Conservation (phyloP, 2,888 invertebrate species). For the Didymodactylos carnosus region DNA sequence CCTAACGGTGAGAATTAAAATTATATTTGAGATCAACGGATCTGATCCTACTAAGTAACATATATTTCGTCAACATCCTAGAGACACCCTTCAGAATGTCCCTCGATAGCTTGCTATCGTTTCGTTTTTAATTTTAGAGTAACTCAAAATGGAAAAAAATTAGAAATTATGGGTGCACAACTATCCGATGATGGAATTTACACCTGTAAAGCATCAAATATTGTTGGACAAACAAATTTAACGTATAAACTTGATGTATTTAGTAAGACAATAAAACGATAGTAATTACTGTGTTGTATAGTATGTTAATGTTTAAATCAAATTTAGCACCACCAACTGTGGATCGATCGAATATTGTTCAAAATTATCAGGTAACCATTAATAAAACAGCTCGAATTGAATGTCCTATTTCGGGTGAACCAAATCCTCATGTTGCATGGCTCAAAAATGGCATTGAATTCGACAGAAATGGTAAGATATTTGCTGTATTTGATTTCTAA, state of each 20-base stretch:
- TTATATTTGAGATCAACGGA: no score
- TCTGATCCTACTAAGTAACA: no score
- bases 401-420: slow-evolving; percentile 32
- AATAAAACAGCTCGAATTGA: slow-evolving; percentile 27
- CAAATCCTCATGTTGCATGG: slow-evolving; percentile 34
- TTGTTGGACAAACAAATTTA: slow-evolving; percentile 19
- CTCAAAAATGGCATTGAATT: slow-evolving; percentile 22
- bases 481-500: no score
- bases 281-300: no score
- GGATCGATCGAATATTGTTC: slow-evolving; percentile 18
- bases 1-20: no score
- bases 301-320: neutral
- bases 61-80: no score
- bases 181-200: slow-evolving; percentile 23
- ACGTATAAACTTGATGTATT: neutral
- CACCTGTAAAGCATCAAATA: slow-evolving; percentile 29
- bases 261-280: neutral
- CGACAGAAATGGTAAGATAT: neutral
- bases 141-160: neutral
- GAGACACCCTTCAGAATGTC: no score
- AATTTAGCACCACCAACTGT: slow-evolving; percentile 23
- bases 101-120: no score
- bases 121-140: neutral
- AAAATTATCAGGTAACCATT: slow-evolving; percentile 24
- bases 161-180: neutral